Base-by-base conservation (phyloP, 2,797 vertebrate species). In the Periophthalmus magnuspinnatus region DNA sequence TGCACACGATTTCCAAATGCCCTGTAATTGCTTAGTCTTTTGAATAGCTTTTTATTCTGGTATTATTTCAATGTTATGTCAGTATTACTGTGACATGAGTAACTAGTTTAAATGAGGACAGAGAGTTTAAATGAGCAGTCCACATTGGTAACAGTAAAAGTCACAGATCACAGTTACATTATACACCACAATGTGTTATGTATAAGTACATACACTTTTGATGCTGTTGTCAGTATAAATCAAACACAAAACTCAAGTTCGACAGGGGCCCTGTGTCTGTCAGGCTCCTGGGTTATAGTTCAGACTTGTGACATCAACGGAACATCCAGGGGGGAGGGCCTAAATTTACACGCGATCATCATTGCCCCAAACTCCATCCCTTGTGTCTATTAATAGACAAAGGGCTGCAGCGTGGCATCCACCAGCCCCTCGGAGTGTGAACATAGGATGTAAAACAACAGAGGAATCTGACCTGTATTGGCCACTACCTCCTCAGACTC, bases 321-420 rank as follows among this genome's bases (percentile, higher is more conserved):
- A 91, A 88, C 80, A 80, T 90, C 90, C 82, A 85, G 63, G 71
- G 84, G 81, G 81, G 82, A 78, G 72, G 84, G 84, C 90, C 83
- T 93, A 92, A 90, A 88, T 90, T 88, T 91, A 91, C 90, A 85
- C 67, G 38, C 82, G 83, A 80, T 90, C 66, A 79, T 75, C 74
- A 84, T 81, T 81, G 73, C 76, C 74, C 82, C 81, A 54, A 45
- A 81, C 84, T 89, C 80, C 73, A 80, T 87, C 83, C 82, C 86
- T 85, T 28, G 2, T 28, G 17, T 68, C 89, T 93, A 93, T 91
- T 90, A 90, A 92, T 93, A 94, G 89, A n/a, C 67, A 10, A 62
- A 77, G 85, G 83, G 86, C 84, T 89, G 84, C 81, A 85, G 86
- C 47, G 59, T 88, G 91, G 86, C 81, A 89, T 88, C 87, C 73